These are phyloP conservation scores for Napeogenes sylphis DNA, from an alignment of 2,888 invertebrate genomes.

Conservation along the genomic window DNA sequence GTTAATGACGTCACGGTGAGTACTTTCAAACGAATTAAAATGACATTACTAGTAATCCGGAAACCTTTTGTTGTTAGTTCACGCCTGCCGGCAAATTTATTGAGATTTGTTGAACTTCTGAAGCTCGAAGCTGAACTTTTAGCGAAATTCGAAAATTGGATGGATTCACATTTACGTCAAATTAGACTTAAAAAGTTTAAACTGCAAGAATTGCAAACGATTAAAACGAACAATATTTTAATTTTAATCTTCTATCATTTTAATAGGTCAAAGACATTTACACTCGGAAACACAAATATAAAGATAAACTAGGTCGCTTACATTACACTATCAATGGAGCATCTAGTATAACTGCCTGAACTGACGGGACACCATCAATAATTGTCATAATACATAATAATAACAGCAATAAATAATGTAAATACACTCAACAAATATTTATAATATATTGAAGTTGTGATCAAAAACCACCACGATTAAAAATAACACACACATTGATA, in stretches of 20 bases:
- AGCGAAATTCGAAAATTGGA: not conserved
- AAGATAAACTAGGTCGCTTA: conserved; percentile 1
- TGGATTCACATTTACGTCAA: not conserved
- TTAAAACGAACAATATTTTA: not conserved
- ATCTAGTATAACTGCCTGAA: not conserved
- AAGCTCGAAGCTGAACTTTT: not conserved
- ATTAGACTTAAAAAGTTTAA: too few species aligned
- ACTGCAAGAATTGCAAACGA: too few species aligned
- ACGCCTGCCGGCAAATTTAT: conserved; percentile 45
- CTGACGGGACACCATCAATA: not conserved
- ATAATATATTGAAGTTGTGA: too few species aligned
- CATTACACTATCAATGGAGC: conserved; percentile 4
- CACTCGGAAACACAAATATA: conserved; percentile 2
- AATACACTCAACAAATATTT: not conserved
- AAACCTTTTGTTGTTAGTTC: conserved; percentile 63
- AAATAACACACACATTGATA: too few species aligned
- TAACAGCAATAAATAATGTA: not conserved
- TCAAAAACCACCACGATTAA: not conserved
- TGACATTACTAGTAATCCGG: conserved; percentile 65
- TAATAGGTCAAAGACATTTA: conserved; percentile 1
- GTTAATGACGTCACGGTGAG: conserved; percentile 71
- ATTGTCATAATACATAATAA: not conserved
- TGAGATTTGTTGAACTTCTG: conserved; percentile 22
- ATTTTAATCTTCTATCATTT: conserved; percentile 7
- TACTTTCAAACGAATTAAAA: conserved; percentile 66